Conservation (phyloP, 2,888 invertebrate genomes). For the Sphecodes monilicornis region DNA sequence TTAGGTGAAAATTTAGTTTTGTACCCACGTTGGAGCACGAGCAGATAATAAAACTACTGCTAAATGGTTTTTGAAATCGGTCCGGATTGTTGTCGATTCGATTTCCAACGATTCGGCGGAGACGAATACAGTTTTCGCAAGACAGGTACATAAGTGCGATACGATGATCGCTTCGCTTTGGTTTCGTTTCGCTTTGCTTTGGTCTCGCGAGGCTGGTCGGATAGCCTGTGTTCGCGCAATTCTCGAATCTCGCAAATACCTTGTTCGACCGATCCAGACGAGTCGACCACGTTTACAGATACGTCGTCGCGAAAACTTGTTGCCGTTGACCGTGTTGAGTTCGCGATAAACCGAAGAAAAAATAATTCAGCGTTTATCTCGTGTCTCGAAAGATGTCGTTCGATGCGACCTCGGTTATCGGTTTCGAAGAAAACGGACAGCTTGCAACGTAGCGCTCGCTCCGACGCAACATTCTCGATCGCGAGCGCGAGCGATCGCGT, state of each 20-base stretch:
- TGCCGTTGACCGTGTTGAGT: neutral
- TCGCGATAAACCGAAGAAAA: neutral
- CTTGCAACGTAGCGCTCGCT: neutral
- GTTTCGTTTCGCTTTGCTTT: no score
- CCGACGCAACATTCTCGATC: neutral
- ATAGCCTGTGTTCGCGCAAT: neutral
- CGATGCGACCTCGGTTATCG: conserved; percentile 41
- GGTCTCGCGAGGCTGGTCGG: no score
- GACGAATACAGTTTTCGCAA: conserved; percentile 29
- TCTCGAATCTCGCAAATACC: neutral
- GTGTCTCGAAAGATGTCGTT: neutral
- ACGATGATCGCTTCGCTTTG: neutral
- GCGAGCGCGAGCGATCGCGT: neutral
- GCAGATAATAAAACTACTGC: conserved; percentile 28
- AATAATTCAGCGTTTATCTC: neutral
- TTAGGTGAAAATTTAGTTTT: conserved; percentile 73
- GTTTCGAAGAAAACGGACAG: neutral
- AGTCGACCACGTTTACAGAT: neutral
- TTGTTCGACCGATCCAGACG: neutral
- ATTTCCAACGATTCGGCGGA: neutral
- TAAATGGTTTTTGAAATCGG: conserved; percentile 38
- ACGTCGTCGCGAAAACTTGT: neutral
- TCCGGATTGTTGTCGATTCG: conserved; percentile 20
- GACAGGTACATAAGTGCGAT: neutral
- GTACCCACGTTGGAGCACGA: conserved; percentile 64